Conservation (phyloP, 2,113 vertebrate species). For the Struthio camelus region DNA sequence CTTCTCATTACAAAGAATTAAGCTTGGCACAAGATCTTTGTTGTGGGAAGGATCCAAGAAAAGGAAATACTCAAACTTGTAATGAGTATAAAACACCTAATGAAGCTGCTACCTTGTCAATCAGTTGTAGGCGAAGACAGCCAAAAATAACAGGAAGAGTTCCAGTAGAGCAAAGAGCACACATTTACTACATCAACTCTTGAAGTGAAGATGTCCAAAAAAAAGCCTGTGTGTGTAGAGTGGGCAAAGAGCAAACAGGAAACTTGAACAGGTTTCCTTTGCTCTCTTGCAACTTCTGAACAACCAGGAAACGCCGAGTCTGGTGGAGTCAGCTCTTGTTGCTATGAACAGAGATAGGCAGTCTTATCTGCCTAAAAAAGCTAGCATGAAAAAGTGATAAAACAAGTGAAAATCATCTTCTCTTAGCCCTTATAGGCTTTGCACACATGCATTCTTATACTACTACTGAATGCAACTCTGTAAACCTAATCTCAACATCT, state of each 20-base stretch:
- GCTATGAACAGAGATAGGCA: background rate
- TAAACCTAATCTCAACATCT: background rate
- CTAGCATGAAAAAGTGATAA: background rate
- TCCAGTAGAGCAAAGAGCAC: background rate
- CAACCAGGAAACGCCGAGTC: background rate
- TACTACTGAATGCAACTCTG: background rate
- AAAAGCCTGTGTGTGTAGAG: background rate
- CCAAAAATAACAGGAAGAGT: constrained; percentile 19
- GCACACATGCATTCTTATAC: accelerated
- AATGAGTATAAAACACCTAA: background rate
- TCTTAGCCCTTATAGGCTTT: background rate
- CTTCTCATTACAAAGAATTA: background rate
- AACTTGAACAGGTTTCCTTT: background rate
- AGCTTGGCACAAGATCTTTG: background rate
- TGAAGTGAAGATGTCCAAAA: background rate
- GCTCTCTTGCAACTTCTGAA: background rate
- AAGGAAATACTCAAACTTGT: background rate
- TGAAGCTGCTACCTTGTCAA: background rate
- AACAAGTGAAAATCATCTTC: background rate
- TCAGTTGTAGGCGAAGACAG: background rate
- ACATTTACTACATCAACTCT: background rate
- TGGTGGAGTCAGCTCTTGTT: background rate
- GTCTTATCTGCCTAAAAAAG: background rate
- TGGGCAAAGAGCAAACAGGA: background rate
- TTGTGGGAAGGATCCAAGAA: background rate